phyloP scores from a whole-genome alignment of 2,113 vertebrate species.

The Tupaia tana region DNA sequence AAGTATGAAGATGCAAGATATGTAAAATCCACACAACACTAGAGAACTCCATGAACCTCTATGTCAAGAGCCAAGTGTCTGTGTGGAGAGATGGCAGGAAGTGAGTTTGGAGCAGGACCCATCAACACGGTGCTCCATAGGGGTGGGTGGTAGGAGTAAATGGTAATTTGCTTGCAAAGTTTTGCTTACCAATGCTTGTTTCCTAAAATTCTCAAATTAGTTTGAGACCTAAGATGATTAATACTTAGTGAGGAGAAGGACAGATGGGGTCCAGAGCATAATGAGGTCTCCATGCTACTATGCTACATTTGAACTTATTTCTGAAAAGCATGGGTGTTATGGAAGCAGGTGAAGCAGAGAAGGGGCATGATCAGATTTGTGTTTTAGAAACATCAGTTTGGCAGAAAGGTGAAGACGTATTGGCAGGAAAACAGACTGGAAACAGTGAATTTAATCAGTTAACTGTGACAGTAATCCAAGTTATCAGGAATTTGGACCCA shows the following conservation, averaged over 20 bases:
- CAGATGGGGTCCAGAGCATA: fast-evolving
- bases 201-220: neutral
- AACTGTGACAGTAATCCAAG: neutral
- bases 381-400: constrained; percentile 44
- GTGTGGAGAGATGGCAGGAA: fast-evolving
- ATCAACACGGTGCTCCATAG: fast-evolving
- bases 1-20: neutral
- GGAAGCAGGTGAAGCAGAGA: neutral
- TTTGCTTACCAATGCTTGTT: neutral
- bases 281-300: neutral
- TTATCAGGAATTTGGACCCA: neutral
- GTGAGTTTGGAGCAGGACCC: neutral
- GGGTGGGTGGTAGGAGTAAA: neutral
- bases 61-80: neutral
- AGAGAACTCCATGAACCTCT: neutral
- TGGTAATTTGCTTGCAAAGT: neutral
- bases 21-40: neutral
- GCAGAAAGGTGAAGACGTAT: neutral
- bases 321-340: neutral
- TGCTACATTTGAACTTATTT: neutral
- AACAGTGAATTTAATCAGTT: constrained; percentile 8
- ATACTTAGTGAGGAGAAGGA: neutral
- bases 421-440: constrained; percentile 9
- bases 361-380: neutral
- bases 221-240: neutral